Evolutionary conservation across 2,113 vertebrate species (phyloP), one percentile per base, ranked within the genome.

Genomic region (Coryphaenoides rupestris): DNA sequence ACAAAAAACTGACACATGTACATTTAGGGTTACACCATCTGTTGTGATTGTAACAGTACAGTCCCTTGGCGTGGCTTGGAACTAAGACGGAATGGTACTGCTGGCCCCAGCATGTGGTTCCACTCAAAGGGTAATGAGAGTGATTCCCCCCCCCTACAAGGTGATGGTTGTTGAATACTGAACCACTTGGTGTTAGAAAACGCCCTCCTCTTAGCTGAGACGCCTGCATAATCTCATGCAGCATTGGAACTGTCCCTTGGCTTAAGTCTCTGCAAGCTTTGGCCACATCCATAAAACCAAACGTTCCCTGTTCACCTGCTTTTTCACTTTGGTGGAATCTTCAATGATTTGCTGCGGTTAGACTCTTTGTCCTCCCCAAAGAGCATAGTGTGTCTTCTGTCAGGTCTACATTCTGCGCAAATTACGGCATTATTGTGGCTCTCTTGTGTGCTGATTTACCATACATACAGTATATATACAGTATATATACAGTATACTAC

Each of bases 91-190:
- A 19, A 74, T 59, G 62, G 70, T 22, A 40, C 55, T 58, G n/a
- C 40, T 57, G 40, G 69, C 40, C 54, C 66, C 57, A 72, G 62
- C 88, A 91, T 87, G 74, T 89, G 88, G 76, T 88, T 90, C 77
- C 80, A 86, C 77, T 92, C 77, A 82, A 61, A 47, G 64, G 5
- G 49, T 86, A 85, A 88, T 84, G 71, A 77, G 58, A 12, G 53
- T 2, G 75, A 87, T 87, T 87, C 85, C 74, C 75, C 47, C 74
- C 75, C 47, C 47, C 70, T 73, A 75, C 72, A n/a, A 83, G 74
- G 76, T 76, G 75, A 86, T 75, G 75, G 69, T 49, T 76, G 69
- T 21, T 13, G 65, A 83, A 74, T 33, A 55, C 65, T 24, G 49
- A 71, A 75, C 58, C 58, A 56, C 69, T 60, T 19, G 0, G 56